Evolutionary conservation across 2,888 invertebrate species (phyloP), one percentile per base, ranked within the genome.

Genomic region (Catocala sponsa): DNA sequence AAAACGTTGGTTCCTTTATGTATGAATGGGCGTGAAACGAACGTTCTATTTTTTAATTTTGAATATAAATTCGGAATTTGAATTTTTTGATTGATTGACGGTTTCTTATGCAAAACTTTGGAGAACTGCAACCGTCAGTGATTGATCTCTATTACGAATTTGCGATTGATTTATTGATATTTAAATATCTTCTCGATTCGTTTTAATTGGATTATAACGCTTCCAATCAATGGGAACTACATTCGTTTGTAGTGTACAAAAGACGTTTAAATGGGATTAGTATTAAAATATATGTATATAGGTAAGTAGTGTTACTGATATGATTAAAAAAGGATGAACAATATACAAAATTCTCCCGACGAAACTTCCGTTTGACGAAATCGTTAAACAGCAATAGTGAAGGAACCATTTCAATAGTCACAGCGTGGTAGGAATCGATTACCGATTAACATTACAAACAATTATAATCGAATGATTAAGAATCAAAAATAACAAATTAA

Each of bases 1-100:
- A 72, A 70, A 63, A 59, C 65, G 79, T 73, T 87, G 81, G 79
- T 76, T 81, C 85, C 68, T 72, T 84, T 79, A 83, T 82, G 79
- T 72, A 82, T 85, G 76, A 86, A 83, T 75, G 65, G 83, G 85
- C 85, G 88, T 86, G 82, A 82, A 79, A 77, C 79, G 78, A 80
- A 78, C 71, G 72, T 59, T 75, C 74, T 74, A 82, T 80, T 80
- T 79, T 72, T 59, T 6, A 59, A 74, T 59, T 68, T 68, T 65
- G 46, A 67, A 63, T 71, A 63, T 48, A 47, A 48, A 60, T 66
- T 71, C 48, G 11, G 57, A 72, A 66, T 76, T 76, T 65, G 47
- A 70, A 70, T 38, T 38, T 72, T 72, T 77, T 79, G 76, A 73
- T 77, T 71, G 69, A 77, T 73, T 73, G 59, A 12, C 55, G 52